Conservation (phyloP, 2,113 vertebrate genomes). For the Scomber japonicus region DNA sequence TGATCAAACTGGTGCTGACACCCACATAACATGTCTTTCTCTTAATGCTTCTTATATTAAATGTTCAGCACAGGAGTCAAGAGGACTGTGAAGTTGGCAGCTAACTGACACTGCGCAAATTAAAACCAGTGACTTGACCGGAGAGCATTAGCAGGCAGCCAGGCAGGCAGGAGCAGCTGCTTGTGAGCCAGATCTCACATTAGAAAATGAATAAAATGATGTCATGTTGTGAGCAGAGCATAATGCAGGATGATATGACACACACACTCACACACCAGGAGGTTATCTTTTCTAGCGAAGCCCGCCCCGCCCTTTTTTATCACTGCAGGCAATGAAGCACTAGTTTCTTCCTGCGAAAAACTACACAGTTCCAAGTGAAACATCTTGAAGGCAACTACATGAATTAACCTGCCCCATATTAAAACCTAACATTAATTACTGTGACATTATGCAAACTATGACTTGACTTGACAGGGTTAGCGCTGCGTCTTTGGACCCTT, state of each 20-base stretch:
- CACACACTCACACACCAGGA: background rate
- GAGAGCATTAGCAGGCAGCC: background rate
- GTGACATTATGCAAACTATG: background rate
- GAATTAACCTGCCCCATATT: background rate
- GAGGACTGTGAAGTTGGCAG: conserved; percentile 49
- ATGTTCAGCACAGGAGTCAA: background rate
- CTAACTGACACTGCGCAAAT: conserved; percentile 48
- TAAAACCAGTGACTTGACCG: background rate
- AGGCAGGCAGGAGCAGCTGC: background rate
- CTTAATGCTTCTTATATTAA: background rate
- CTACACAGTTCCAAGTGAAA: conserved; percentile 6
- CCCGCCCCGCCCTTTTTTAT: conserved; percentile 75
- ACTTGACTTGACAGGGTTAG: background rate
- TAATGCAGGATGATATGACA: conserved; percentile 4
- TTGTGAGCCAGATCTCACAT: background rate
- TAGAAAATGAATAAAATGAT: background rate
- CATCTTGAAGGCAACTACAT: background rate
- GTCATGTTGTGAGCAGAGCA: background rate
- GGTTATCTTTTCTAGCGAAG: conserved; percentile 69
- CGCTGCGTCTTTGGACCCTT: conserved; percentile 1
- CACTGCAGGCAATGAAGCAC: conserved; percentile 18
- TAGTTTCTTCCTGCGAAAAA: background rate
- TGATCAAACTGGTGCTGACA: too few species aligned
- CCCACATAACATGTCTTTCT: background rate
- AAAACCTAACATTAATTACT: background rate